Evolutionary conservation across 2,113 vertebrate species (phyloP), one percentile per base, ranked within the genome.

Genomic region (Syngnathoides biaculeatus): DNA sequence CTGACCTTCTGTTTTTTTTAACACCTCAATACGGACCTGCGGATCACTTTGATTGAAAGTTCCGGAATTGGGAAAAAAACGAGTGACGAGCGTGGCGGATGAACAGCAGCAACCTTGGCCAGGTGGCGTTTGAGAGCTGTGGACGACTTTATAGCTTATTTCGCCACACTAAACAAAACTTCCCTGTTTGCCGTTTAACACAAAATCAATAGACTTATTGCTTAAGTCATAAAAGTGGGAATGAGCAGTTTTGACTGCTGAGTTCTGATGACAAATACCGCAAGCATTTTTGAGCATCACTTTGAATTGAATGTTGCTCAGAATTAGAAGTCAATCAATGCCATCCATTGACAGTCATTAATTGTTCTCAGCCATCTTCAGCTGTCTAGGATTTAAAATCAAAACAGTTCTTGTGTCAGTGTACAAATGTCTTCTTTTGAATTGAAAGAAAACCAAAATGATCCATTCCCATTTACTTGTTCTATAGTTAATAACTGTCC

Each of bases 1-100:
- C 64, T 10, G 75, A 76, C 75, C 78, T 80, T 80, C 67, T 30
- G 27, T 30, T 30, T 57, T 19, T 55, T 57, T 27, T 57, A 57
- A 57, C 55, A 27, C 26, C 55, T 57, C 26, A 57, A 57, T 57
- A 26, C 30, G 55, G 26, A 30, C 14, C 26, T 17, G 5, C 53
- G 4, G 53, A 27, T 55, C 26, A 27, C 55, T 57, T 57, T 57
- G 55, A 57, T 57, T 26, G 15, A 57, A 57, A 57, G 55, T 56
- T 56, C 24, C 14, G 55, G 14, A 57, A 57, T 26, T 1, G 12
- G 52, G 50, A 48, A 50, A 50, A 10, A 47, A 47, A 47, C 45
- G 17, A 47, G 17, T 7, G 19, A 5, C 17, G 45, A 19, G 17
- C 45, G 17, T n/a, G 4, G 2, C 6, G 26, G 55, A 57, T 14